Evolutionary conservation across 2,113 vertebrate species (phyloP).

Genomic region (Chaenogobius annularis): DNA sequence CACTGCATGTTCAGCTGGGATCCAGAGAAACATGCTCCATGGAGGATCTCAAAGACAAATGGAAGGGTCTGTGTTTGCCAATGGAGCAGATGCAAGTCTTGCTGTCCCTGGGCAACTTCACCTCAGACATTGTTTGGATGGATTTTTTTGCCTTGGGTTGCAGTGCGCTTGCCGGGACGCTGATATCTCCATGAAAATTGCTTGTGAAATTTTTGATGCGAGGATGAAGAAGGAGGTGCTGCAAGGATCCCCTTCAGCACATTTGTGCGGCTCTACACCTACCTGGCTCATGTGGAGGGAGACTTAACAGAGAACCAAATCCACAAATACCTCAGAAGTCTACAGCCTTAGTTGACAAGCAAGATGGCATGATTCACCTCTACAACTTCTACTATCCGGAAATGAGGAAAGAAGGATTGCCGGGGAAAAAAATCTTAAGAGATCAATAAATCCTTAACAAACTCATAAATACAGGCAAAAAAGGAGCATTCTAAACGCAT

Average conservation of each 20-base stretch:
- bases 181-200: conserved; percentile 82
- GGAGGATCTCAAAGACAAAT: conserved; percentile 78
- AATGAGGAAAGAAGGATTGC: conserved; percentile 17
- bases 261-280: conserved; percentile 82
- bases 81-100: conserved; percentile 76
- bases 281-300: conserved; percentile 80
- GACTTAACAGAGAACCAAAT: conserved; percentile 69
- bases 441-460: conserved; percentile 40
- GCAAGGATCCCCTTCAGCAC: conserved; percentile 79
- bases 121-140: conserved; percentile 79
- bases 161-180: conserved; percentile 78
- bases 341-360: conserved; percentile 64
- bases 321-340: conserved; percentile 67
- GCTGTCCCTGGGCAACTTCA: conserved; percentile 75
- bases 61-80: conserved; percentile 83
- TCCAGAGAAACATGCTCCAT: conserved; percentile 47
- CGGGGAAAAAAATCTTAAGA: conserved; percentile 15
- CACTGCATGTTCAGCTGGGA: conserved; percentile 83
- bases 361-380: conserved; percentile 60
- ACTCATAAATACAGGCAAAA: conserved; percentile 17
- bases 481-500: too few relatives aligned
- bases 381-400: conserved; percentile 41
- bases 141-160: conserved; percentile 87
- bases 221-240: conserved; percentile 80
- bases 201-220: conserved; percentile 87